Evolutionary conservation across 2,113 vertebrate species (phyloP).

Genomic region (Leptobrachium leishanense): DNA sequence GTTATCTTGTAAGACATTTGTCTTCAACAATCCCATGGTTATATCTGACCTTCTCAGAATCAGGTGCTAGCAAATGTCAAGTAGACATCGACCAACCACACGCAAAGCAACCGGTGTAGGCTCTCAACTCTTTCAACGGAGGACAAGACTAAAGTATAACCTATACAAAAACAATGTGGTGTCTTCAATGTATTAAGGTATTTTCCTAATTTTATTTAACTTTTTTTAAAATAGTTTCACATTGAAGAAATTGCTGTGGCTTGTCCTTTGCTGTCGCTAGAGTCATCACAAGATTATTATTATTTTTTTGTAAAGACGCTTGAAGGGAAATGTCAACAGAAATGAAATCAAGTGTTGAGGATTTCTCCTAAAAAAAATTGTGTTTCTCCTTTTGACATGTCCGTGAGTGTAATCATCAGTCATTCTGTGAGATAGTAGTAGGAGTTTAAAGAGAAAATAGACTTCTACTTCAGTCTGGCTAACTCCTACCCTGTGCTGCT

Average conservation of each 20-base stretch:
- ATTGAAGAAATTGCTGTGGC: conserved; percentile 6
- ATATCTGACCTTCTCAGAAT: conserved; percentile 22
- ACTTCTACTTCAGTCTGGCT: no score
- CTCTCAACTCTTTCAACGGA: no score
- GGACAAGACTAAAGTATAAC: no score
- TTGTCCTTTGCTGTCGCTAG: conserved; percentile 63
- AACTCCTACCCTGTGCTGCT: no score
- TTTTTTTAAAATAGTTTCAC: background rate
- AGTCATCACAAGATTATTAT: conserved; percentile 55
- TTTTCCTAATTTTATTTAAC: background rate
- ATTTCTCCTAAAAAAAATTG: conserved; percentile 56
- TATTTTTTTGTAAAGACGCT: conserved; percentile 55
- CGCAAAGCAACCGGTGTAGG: no score
- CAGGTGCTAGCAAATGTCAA: background rate
- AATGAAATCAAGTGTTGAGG: conserved; percentile 63
- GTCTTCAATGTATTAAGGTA: no score
- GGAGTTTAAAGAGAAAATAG: background rate
- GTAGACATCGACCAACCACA: background rate
- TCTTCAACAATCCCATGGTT: background rate
- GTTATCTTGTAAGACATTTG: conserved; percentile 6
- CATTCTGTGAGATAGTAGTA: conserved; percentile 11
- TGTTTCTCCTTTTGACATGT: conserved; percentile 61
- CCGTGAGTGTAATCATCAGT: conserved; percentile 47
- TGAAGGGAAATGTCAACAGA: conserved; percentile 59
- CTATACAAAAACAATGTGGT: no score